Percentiles rank a stretch among this genome's conserved stretches.
Conservation (phyloP, 1,140 invertebrate species). For the Drosophila novamexicana region DNA sequence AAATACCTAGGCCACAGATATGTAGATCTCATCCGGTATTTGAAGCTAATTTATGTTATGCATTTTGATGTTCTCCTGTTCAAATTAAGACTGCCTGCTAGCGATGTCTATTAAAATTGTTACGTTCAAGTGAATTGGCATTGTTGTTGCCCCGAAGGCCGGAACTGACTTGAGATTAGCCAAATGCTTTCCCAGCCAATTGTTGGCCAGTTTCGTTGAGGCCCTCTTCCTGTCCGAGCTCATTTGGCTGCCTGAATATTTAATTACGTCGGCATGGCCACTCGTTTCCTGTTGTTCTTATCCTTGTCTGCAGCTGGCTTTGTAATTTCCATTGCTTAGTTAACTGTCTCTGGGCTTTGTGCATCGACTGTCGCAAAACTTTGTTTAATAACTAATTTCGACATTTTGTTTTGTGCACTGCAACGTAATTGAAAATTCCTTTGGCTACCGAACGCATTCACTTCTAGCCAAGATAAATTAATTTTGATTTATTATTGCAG, state of each 20-base stretch:
- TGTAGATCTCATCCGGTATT: background rate
- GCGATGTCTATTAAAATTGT: slow-evolving; percentile 27
- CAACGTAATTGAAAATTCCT: slow-evolving; percentile 72
- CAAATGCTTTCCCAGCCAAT: background rate
- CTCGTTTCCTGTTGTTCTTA: background rate
- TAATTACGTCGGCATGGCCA: slow-evolving; percentile 48
- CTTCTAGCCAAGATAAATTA: slow-evolving; percentile 49
- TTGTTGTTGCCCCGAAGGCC: background rate
- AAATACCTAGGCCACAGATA: too few relatives aligned
- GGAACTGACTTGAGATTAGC: slow-evolving; percentile 21
- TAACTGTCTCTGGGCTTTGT: slow-evolving; percentile 13
- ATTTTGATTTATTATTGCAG: slow-evolving; percentile 63
- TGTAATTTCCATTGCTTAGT: slow-evolving; percentile 49
- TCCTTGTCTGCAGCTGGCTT: background rate
- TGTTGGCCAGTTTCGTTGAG: slow-evolving; percentile 3
- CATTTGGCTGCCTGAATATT: slow-evolving; percentile 55
- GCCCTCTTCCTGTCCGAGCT: slow-evolving; percentile 32
- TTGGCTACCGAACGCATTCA: slow-evolving; percentile 37
- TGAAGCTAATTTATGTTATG: slow-evolving; percentile 16
- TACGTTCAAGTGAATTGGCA: slow-evolving; percentile 6
- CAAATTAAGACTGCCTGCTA: slow-evolving; percentile 5
- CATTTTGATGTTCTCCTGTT: slow-evolving; percentile 19
- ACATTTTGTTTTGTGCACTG: slow-evolving; percentile 49
- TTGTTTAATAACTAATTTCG: slow-evolving; percentile 74
- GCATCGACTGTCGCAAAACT: slow-evolving; percentile 42